Conservation (phyloP, 2,888 invertebrate genomes). For the Drosophila tanythrix region DNA sequence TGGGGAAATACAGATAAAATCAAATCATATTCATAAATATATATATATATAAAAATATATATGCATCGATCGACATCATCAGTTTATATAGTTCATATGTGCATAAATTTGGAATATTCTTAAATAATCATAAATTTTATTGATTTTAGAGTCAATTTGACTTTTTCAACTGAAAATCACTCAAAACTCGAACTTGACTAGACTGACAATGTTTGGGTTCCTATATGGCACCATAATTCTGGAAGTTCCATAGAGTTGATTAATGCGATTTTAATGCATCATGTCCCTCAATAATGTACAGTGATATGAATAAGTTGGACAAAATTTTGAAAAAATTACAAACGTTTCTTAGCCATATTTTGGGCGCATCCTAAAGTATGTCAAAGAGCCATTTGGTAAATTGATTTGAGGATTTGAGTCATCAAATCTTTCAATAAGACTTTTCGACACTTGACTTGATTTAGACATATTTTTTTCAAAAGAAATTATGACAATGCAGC, state of each 20-base stretch:
- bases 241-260: no score
- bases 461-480: neutral
- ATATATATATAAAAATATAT: neutral
- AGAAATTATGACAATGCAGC: neutral
- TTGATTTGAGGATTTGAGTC: neutral
- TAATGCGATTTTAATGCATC: no score
- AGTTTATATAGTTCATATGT: neutral
- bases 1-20: no score
- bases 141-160: no score
- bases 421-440: neutral
- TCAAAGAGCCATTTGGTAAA: neutral
- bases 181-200: neutral
- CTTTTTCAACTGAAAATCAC: no score
- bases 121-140: neutral
- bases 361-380: neutral
- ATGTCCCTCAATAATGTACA: no score
- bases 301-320: no score
- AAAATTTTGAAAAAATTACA: no score
- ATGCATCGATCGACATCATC: neutral
- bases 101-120: no score
- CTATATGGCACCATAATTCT: no score
- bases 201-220: no score
- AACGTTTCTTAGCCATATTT: no score
- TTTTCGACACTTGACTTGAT: neutral
- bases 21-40: neutral